These are phyloP conservation scores for Clarias pachynema DNA, from an alignment of 2,797 vertebrate genomes.

Conservation along the genomic window DNA sequence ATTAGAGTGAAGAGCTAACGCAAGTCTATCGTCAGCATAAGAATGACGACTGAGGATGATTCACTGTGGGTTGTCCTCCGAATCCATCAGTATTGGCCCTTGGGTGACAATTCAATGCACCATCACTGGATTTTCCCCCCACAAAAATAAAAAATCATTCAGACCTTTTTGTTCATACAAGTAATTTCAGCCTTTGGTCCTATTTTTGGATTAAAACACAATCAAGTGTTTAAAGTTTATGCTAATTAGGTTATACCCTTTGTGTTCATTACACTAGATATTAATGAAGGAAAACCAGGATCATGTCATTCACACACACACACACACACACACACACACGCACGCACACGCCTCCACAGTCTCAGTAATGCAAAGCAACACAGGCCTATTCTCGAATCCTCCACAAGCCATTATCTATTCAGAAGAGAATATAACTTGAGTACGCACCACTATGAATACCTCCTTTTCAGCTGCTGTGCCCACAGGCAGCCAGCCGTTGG, in stretches of 20 bases:
- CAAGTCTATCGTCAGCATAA: no score
- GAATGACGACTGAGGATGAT: no score
- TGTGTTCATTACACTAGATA: background rate
- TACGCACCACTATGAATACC: slow-evolving; percentile 93
- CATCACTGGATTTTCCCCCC: no score
- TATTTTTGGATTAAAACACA: background rate
- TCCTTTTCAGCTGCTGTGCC: slow-evolving; percentile 91
- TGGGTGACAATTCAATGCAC: no score
- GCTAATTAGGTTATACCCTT: background rate
- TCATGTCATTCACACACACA: background rate
- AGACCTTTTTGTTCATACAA: no score
- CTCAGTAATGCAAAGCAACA: background rate
- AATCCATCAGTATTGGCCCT: no score
- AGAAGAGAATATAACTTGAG: slow-evolving; percentile 44
- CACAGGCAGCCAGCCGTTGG: slow-evolving; percentile 94
- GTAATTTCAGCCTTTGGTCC: background rate
- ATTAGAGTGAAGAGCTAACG: no score
- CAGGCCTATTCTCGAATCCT: background rate
- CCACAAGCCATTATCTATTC: slow-evolving; percentile 6
- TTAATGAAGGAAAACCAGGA: background rate
- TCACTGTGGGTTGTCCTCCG: no score
- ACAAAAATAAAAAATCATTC: no score
- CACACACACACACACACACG: background rate
- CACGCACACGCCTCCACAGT: background rate
- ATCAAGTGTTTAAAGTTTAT: background rate